Percentiles rank a stretch among this genome's conserved stretches.
Conservation (phyloP, 1,140 invertebrate genomes). For the Drosophila quadrilineata region DNA sequence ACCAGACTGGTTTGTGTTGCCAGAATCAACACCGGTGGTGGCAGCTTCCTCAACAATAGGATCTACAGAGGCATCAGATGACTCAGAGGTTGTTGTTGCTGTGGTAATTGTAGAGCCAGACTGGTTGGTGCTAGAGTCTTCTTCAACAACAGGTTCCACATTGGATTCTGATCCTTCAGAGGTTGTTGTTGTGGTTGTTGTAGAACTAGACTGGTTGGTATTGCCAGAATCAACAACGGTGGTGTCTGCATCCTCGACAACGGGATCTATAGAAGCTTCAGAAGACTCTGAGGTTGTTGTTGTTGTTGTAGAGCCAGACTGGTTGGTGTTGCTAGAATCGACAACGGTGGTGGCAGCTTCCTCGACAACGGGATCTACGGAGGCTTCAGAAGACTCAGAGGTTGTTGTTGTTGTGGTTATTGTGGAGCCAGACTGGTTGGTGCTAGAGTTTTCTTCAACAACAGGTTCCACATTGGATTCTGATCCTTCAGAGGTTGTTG, state of each 20-base stretch:
- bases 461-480: background rate
- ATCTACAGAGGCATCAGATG: background rate
- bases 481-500: background rate
- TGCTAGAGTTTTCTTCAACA: background rate
- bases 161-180: background rate
- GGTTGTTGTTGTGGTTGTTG: background rate
- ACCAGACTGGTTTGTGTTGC: background rate
- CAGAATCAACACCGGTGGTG: background rate
- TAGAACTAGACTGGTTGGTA: background rate
- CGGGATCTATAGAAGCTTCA: no score
- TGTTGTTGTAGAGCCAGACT: background rate
- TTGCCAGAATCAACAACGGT: no score
- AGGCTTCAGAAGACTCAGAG: background rate
- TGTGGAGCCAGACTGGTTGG: constrained; percentile 1
- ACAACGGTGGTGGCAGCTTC: background rate
- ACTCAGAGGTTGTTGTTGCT: constrained; percentile 12
- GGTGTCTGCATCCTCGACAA: no score
- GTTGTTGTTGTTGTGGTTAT: constrained; percentile 9
- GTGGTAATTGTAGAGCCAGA: constrained; percentile 1
- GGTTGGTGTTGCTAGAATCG: background rate
- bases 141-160: background rate
- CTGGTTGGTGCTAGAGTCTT: background rate
- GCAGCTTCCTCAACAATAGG: background rate
- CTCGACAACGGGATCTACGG: background rate
- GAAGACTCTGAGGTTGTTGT: no score